Percentiles rank a stretch among this genome's conserved stretches.
These are phyloP conservation scores for Microplitis demolitor DNA, from an alignment of 1,140 invertebrate species.

Conservation along the genomic window DNA sequence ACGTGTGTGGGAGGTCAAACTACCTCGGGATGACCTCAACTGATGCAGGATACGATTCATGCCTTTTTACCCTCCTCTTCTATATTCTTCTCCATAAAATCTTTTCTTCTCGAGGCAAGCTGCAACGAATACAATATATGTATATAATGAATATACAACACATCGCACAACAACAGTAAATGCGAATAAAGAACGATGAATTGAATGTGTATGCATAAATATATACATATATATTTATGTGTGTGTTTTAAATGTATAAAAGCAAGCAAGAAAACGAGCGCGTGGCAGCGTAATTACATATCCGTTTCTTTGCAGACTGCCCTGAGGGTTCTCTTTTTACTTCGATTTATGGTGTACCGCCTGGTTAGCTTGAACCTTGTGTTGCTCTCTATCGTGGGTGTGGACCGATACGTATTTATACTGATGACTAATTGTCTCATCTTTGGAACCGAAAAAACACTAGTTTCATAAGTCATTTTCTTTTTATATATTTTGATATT, in stretches of 20 bases:
- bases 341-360: slow-evolving; percentile 12
- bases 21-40: background rate
- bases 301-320: background rate
- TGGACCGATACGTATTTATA: background rate
- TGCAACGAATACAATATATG: background rate
- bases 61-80: background rate
- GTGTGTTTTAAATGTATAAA: background rate
- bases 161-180: background rate
- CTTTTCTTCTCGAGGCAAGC: background rate
- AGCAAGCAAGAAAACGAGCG: background rate
- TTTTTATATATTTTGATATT: no score
- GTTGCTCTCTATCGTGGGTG: background rate
- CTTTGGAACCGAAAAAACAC: background rate
- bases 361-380: no score
- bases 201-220: background rate
- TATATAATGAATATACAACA: background rate
- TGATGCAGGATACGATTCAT: background rate
- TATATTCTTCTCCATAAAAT: background rate
- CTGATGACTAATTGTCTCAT: slow-evolving; percentile 9
- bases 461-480: background rate
- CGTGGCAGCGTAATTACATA: slow-evolving; percentile 15
- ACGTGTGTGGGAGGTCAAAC: background rate
- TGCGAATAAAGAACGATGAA: no score
- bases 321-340: background rate
- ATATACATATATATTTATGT: background rate